phyloP scores from a whole-genome alignment of 2,113 vertebrate genomes.

The Melanotaenia duboulayi region DNA sequence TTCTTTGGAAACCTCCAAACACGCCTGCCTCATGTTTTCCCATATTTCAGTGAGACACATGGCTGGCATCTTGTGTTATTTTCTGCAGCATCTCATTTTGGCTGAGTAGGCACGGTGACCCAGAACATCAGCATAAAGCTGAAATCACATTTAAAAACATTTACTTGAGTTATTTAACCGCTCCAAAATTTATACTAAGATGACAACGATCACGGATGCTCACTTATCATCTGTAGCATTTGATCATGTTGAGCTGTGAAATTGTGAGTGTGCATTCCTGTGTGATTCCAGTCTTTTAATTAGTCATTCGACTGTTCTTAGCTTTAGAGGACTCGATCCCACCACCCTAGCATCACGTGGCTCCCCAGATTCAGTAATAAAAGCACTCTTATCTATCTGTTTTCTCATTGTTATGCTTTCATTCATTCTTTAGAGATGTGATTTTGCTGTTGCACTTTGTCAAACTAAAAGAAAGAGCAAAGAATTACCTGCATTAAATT shows the following conservation, averaged over 20 bases:
- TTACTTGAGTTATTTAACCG: conserved; percentile 18
- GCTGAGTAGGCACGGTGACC: conserved; percentile 5
- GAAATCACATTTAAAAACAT: conserved; percentile 44
- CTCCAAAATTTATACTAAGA: conserved; percentile 38
- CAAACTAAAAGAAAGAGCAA: background rate
- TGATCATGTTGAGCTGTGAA: conserved; percentile 14
- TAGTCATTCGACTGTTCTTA: conserved; percentile 23
- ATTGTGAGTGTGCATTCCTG: conserved; percentile 10
- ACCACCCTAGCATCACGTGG: background rate
- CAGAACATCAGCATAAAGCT: conserved; percentile 13
- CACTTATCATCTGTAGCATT: conserved; percentile 9
- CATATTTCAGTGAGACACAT: conserved; percentile 8
- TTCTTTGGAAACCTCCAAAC: background rate
- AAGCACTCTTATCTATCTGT: background rate
- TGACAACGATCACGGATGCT: conserved; percentile 19
- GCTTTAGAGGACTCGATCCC: conserved; percentile 23
- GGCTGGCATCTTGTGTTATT: conserved; percentile 11
- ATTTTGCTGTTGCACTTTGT: background rate
- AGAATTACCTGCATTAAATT: background rate
- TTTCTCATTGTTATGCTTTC: conserved; percentile 1
- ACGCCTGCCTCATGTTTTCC: conserved; percentile 10
- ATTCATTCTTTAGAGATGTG: conserved; percentile 2
- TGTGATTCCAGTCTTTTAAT: conserved; percentile 33
- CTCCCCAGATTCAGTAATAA: conserved; percentile 13
- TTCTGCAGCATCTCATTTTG: background rate